Conservation (phyloP, 2,888 invertebrate genomes). For the Lasius platythorax region DNA sequence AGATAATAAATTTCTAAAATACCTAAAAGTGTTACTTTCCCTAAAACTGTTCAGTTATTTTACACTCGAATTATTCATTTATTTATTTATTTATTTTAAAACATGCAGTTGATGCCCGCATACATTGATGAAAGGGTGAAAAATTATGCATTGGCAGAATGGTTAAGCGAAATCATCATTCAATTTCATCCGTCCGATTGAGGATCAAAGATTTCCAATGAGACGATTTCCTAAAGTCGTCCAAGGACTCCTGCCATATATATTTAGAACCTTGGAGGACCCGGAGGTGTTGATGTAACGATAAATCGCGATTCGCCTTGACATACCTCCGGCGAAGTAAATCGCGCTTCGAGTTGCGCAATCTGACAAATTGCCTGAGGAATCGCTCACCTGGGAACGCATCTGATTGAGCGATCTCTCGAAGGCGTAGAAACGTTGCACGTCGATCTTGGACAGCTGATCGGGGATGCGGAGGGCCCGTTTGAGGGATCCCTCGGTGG, state of each 20-base stretch:
- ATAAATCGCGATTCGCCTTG: slow-evolving; percentile 68
- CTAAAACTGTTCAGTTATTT: neutral
- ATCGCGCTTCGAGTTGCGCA: slow-evolving; percentile 41
- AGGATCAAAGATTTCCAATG: neutral
- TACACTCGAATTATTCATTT: neutral
- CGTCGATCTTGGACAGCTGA: slow-evolving; percentile 89
- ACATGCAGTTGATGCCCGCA: no score
- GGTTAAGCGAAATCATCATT: neutral
- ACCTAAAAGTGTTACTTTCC: neutral
- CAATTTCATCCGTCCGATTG: neutral
- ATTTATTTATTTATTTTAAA: neutral
- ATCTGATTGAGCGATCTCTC: slow-evolving; percentile 88
- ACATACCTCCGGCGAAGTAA: slow-evolving; percentile 71
- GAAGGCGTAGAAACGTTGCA: slow-evolving; percentile 91
- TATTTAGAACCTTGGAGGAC: slow-evolving; percentile 2
- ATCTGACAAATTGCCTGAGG: slow-evolving; percentile 4
- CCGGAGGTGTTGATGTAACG: slow-evolving; percentile 24
- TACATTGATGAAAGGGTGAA: no score
- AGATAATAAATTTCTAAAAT: neutral
- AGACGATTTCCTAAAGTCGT: slow-evolving; percentile 3
- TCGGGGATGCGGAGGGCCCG: slow-evolving; percentile 89
- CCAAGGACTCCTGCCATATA: neutral
- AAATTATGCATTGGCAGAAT: no score
- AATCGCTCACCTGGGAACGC: slow-evolving; percentile 60
- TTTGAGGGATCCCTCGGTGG: slow-evolving; percentile 90